Base-by-base conservation (phyloP, 2,797 vertebrate species). In the Coendou prehensilis region DNA sequence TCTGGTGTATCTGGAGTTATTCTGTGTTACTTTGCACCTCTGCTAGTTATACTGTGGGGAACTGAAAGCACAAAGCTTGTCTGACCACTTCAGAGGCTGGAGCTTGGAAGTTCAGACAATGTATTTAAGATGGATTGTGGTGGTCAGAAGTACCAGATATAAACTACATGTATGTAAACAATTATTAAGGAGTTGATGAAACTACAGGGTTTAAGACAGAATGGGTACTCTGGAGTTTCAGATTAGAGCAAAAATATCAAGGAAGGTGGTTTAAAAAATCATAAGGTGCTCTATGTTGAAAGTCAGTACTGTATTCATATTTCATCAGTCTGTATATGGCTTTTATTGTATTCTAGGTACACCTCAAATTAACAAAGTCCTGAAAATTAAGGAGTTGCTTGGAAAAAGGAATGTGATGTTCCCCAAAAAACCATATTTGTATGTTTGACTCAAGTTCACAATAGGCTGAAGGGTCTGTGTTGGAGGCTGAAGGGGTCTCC, bases 161-260 rank as follows among this genome's bases (percentile, higher is more conserved):
- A 63, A 47, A 89, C 22, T 56, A 52, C 50, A 64, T 79, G 30
- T 9, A 41, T 22, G 45, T 50, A 80, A 85, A 85, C 14, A 79
- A 15, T 84, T 56, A 37, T 56, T 61, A 56, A 88, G 30, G 56
- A 64, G 8, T 57, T 75, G 41, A 54, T 45, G n/a, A 76, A 91
- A 69, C 59, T 69, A 84, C 47, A 50, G 22, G 14, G 20, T 61
- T 57, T 67, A 67, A 82, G n/a, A 69, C 14, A 82, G 63, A 54
- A 4, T 37, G 47, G 30, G 28, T 57, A 37, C 26, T 45, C 63
- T 52, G 47, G 2, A 15, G 1, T 28, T 80, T 57, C 33, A 80
- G 92, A 92, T 75, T 67, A 30, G 22, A 89, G 80, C 47, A 85
- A 80, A 79, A 57, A 79, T 54, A 5, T 90, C 33, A 82, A 76